Percentiles rank a stretch among this genome's conserved stretches.
Conservation (phyloP, 2,797 vertebrate species). For the Enteromius radiatus region DNA sequence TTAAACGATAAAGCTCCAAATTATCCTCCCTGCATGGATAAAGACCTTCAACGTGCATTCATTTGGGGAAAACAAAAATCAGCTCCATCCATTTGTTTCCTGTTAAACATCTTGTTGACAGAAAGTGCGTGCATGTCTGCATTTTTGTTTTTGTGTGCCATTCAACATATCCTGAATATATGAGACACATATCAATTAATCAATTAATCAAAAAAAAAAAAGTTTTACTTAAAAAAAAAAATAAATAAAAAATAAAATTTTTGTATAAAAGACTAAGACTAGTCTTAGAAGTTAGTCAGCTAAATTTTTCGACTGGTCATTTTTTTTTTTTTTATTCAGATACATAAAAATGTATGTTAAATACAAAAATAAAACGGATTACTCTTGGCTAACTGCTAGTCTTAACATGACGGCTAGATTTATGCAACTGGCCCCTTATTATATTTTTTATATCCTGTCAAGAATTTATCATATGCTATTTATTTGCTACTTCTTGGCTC, state of each 20-base stretch:
- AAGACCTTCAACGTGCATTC: not conserved
- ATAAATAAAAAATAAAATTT: no score
- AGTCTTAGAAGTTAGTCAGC: no score
- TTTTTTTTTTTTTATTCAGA: no score
- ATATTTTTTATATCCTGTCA: not conserved
- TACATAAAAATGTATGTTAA: no score
- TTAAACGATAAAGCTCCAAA: constrained; percentile 7
- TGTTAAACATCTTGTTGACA: not conserved
- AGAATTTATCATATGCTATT: not conserved
- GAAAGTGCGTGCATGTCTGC: not conserved
- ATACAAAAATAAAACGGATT: no score
- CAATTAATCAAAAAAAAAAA: no score
- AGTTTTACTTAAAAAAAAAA: no score
- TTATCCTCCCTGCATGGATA: not conserved
- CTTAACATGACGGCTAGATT: no score
- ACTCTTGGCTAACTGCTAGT: no score
- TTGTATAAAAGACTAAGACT: no score
- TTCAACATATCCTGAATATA: constrained; percentile 25
- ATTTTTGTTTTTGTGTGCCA: constrained; percentile 14
- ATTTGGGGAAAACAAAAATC: not conserved
- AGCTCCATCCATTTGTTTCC: not conserved
- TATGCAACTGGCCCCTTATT: not conserved
- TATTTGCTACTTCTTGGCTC: not conserved
- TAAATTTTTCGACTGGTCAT: no score
- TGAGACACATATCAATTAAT: not conserved